Base-by-base conservation (phyloP, 2,113 vertebrate species). In the Vimba vimba region DNA sequence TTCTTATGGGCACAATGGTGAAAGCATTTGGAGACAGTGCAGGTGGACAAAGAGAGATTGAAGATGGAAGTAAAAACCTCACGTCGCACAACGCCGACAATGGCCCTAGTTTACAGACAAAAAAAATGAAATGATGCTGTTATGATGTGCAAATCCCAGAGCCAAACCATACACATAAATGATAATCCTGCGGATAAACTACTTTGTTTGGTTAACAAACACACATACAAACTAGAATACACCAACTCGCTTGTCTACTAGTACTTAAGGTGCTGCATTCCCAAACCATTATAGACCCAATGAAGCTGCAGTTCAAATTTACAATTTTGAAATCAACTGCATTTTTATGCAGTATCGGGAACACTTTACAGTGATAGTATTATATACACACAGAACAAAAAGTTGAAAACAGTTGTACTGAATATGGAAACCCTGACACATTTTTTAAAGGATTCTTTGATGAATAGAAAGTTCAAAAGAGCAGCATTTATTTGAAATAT, bases 151-250 rank as follows among this genome's bases (percentile, higher is more conserved):
- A 55, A 77, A 77, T 55, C 50, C 25, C 5, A 79, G 21, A 79
- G 75, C 75, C 27, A 77, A 25, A 33, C 36, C 39, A 74, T 74
- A 45, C 69, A 74, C 36, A 74, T 74, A 15, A 47, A 74, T 36
- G 9, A 30, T 59, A 78, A 78, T 36, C 36, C 23, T 62, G 12
- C 62, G 36, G 36, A 57, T 62, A 79, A 60, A 79, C 55, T 25
- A 43, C 23, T 39, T 43, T 79, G 77, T 79, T 79, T 79, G 57
- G 9, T 62, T 25, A 62, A 60, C 68, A 73, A 68, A 74, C 68
- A 74, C 17, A 59, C 52, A 60, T 39, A 12, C 19, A 79, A n/a
- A 79, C 52, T n/a, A n/a, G 33, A 60, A 60, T n/a, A 79, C 21
- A 43, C 23, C 21, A 57, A 78, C 27, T 57, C 2, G 10, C 50